Conservation (phyloP, 2,888 invertebrate genomes). For the Synergus laeviventris region DNA sequence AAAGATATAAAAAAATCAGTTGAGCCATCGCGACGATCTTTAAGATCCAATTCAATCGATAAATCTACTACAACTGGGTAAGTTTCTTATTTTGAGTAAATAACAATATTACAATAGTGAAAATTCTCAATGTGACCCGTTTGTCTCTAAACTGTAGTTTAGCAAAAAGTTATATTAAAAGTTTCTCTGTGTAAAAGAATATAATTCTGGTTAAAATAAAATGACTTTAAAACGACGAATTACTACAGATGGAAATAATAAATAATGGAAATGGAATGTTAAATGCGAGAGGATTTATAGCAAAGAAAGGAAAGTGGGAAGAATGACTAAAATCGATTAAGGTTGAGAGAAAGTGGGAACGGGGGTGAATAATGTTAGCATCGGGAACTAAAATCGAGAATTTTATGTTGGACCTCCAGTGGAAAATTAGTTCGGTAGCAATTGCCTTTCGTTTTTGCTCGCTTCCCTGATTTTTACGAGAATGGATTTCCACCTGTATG, state of each 20-base stretch:
- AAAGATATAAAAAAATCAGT: not conserved
- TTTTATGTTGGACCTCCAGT: not conserved
- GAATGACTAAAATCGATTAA: not conserved
- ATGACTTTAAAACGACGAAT: too few species aligned
- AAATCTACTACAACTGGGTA: slow-evolving; percentile 16
- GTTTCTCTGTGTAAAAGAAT: too few species aligned
- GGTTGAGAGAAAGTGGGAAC: not conserved
- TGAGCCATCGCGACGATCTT: not conserved
- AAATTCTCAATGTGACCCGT: too few species aligned
- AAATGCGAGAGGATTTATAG: too few species aligned
- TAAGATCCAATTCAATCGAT: slow-evolving; percentile 20
- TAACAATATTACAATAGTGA: too few species aligned
- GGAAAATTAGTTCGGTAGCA: slow-evolving; percentile 19
- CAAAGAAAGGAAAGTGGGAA: too few species aligned
- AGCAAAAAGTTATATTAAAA: too few species aligned
- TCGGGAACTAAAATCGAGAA: not conserved
- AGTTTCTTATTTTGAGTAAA: not conserved
- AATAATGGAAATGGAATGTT: too few species aligned
- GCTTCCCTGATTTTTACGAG: slow-evolving; percentile 24
- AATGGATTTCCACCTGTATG: slow-evolving; percentile 18
- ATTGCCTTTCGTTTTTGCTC: not conserved
- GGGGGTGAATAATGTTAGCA: not conserved
- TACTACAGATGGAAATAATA: too few species aligned
- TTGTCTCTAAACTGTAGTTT: too few species aligned
- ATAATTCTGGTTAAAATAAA: too few species aligned